Conservation (phyloP, 53 echinoderm and acorn worm genomes). For the Temnopleurus reevesii region DNA sequence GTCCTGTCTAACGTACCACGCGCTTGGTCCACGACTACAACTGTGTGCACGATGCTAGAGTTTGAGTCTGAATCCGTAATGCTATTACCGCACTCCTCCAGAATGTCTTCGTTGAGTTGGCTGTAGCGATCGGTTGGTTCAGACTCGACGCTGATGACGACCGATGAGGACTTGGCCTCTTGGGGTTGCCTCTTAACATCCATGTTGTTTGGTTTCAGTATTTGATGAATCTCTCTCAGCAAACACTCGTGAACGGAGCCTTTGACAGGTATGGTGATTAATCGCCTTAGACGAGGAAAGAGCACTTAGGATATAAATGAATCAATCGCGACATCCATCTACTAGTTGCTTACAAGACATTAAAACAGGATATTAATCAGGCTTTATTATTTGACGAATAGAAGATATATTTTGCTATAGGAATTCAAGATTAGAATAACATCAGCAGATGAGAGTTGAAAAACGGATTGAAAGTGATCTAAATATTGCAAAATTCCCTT, state of each 20-base stretch:
- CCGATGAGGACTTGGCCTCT: not conserved
- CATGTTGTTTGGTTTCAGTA: not conserved
- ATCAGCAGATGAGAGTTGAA: too few relatives aligned
- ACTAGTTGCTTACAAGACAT: not conserved
- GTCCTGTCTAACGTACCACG: slow-evolving; percentile 5
- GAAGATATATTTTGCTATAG: not conserved
- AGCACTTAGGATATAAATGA: not conserved
- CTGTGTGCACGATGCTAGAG: not conserved
- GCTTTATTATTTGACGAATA: too few relatives aligned
- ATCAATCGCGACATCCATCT: not conserved
- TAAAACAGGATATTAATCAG: too few relatives aligned
- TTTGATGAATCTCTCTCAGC: slow-evolving; percentile 24
- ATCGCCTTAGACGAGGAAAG: not conserved
- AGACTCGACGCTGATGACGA: not conserved
- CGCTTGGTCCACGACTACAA: slow-evolving; percentile 32
- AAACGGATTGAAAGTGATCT: not conserved
- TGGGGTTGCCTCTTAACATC: not conserved
- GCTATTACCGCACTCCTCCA: slow-evolving; percentile 33
- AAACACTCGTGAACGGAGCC: not conserved
- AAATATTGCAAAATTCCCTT: not conserved
- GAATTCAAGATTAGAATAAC: not conserved
- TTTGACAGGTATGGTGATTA: slow-evolving; percentile 12
- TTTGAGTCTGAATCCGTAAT: slow-evolving; percentile 19
- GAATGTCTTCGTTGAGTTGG: slow-evolving; percentile 45
- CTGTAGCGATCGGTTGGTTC: slow-evolving; percentile 42